phyloP scores from a whole-genome alignment of 2,797 vertebrate genomes.

The Microcaecilia unicolor region DNA sequence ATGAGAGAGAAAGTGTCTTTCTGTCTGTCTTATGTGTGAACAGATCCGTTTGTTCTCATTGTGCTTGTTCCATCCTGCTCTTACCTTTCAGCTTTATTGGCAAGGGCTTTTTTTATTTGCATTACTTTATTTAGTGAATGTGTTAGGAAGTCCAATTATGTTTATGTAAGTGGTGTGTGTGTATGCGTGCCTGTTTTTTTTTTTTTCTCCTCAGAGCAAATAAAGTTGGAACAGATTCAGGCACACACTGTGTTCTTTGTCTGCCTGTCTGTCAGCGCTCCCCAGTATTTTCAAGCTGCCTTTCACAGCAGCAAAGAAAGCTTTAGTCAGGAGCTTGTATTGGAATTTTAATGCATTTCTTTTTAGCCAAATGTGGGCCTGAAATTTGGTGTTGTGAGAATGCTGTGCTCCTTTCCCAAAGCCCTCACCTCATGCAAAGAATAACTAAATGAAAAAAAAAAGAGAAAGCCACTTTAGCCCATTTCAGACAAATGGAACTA shows the following conservation, averaged over 20 bases:
- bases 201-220: constrained; percentile 25
- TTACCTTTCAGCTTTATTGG: neutral
- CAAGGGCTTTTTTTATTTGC: neutral
- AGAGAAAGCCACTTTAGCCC: neutral
- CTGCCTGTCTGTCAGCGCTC: constrained; percentile 47
- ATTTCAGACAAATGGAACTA: neutral
- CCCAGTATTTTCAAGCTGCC: constrained; percentile 30
- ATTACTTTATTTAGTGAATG: neutral
- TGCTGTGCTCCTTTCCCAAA: neutral
- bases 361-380: neutral
- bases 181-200: neutral
- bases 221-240: constrained; percentile 25
- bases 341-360: constrained; percentile 44
- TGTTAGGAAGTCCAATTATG: neutral
- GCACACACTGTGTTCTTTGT: constrained; percentile 57
- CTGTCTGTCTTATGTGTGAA: too few species aligned
- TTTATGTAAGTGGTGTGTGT: neutral
- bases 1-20: constrained; percentile 6
- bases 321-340: constrained; percentile 36
- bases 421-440: neutral
- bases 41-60: neutral
- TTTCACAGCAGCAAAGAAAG: constrained; percentile 26
- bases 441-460: constrained; percentile 6
- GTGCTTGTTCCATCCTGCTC: neutral
- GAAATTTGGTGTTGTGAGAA: neutral